Percentiles rank a stretch among this genome's conserved stretches.
Evolutionary conservation across 2,797 vertebrate genomes (phyloP).

Genomic region (Varecia variegata): DNA sequence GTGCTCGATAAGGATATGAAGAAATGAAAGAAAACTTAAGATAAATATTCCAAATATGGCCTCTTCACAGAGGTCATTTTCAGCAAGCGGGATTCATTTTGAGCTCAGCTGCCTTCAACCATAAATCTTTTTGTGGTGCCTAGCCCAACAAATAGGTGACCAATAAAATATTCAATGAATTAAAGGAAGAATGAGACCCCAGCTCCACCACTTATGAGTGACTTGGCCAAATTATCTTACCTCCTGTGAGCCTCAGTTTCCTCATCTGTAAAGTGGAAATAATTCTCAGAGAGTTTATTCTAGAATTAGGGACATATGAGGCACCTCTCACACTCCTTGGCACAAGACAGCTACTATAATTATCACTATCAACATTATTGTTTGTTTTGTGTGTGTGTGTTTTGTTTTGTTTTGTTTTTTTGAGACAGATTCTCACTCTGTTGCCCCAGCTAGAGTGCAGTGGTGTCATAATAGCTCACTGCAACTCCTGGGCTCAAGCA

Average conservation of each 20-base stretch:
- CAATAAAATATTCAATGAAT: neutral
- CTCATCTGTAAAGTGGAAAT: neutral
- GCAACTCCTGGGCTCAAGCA: neutral
- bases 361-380: neutral
- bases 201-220: neutral
- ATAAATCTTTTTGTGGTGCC: neutral
- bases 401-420: neutral
- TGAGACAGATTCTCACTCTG: neutral
- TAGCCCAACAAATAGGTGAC: neutral
- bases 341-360: neutral
- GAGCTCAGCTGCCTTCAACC: neutral
- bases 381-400: neutral
- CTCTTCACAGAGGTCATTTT: neutral
- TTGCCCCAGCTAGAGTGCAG: neutral
- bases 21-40: slow-evolving; percentile 1
- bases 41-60: neutral
- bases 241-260: neutral
- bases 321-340: neutral
- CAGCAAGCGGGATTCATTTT: neutral
- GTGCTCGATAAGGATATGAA: neutral
- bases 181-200: neutral
- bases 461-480: neutral
- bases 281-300: neutral
- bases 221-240: neutral
- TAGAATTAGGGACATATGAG: neutral